Evolutionary conservation across 1,140 invertebrate species (phyloP).

Genomic region (Camponotus pennsylvanicus): DNA sequence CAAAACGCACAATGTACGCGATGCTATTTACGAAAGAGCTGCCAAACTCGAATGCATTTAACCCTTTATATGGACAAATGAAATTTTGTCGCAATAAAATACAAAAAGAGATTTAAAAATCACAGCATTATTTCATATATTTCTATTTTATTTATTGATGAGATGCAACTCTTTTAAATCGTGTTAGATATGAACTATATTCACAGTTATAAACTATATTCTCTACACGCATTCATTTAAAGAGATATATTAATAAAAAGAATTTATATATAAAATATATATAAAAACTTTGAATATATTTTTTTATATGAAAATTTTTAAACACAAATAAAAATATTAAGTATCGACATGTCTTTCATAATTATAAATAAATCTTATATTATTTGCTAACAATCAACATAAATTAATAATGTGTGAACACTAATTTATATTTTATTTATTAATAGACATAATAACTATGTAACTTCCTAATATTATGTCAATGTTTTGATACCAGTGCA

Average conservation of each 20-base stretch:
- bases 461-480: slow-evolving; percentile 12
- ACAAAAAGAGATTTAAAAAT: slow-evolving; percentile 3
- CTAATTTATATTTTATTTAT: slow-evolving; percentile 6
- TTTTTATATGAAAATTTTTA: no score
- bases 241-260: no score
- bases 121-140: neutral
- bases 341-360: no score
- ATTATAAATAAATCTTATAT: no score
- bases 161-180: neutral
- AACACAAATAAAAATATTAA: no score
- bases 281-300: no score
- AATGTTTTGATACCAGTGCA: slow-evolving; percentile 17
- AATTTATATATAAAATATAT: no score
- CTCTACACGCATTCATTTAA: no score
- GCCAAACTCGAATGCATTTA: slow-evolving; percentile 20
- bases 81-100: slow-evolving; percentile 12
- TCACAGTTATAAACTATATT: neutral
- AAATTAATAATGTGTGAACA: neutral
- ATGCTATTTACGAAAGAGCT: slow-evolving; percentile 52
- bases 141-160: neutral
- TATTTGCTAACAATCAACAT: no score
- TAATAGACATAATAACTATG: neutral
- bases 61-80: neutral
- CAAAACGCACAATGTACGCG: slow-evolving; percentile 33
- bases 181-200: neutral